phyloP scores from a whole-genome alignment of 2,888 invertebrate species.

The Noctua pronuba region DNA sequence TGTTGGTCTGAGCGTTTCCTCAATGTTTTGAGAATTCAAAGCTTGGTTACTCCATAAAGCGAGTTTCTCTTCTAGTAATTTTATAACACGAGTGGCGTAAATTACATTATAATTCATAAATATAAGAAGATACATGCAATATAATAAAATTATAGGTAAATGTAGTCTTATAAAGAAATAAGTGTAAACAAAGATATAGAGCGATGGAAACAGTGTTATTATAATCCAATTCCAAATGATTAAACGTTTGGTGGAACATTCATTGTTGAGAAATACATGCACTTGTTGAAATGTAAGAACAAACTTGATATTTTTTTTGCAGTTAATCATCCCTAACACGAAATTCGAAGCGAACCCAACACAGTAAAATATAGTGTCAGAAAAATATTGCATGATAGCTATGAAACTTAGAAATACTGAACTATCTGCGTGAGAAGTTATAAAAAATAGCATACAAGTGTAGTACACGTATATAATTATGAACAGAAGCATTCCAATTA shows the following conservation, averaged over 20 bases:
- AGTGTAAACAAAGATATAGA: background rate
- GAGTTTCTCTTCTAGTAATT: constrained; percentile 39
- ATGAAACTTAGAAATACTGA: background rate
- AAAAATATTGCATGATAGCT: background rate
- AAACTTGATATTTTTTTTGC: constrained; percentile 2
- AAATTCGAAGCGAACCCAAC: constrained; percentile 19
- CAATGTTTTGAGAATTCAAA: background rate
- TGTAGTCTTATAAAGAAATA: background rate
- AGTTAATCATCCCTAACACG: background rate
- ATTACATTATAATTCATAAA: constrained; percentile 35
- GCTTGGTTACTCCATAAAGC: constrained; percentile 42
- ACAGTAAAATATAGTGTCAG: constrained; percentile 12
- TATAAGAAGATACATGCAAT: background rate
- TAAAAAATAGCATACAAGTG: background rate
- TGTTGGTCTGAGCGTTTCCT: background rate
- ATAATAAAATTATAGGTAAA: background rate
- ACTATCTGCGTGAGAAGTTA: no score
- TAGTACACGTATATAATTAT: background rate
- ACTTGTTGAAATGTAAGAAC: constrained; percentile 33
- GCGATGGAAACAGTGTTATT: background rate
- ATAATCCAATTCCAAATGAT: constrained; percentile 25
- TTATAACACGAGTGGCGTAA: constrained; percentile 30
- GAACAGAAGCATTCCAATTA: constrained; percentile 2
- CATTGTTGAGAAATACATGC: constrained; percentile 18
- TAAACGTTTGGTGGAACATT: background rate